phyloP scores from a whole-genome alignment of 1,140 invertebrate genomes.

The Cotesia glomerata region DNA sequence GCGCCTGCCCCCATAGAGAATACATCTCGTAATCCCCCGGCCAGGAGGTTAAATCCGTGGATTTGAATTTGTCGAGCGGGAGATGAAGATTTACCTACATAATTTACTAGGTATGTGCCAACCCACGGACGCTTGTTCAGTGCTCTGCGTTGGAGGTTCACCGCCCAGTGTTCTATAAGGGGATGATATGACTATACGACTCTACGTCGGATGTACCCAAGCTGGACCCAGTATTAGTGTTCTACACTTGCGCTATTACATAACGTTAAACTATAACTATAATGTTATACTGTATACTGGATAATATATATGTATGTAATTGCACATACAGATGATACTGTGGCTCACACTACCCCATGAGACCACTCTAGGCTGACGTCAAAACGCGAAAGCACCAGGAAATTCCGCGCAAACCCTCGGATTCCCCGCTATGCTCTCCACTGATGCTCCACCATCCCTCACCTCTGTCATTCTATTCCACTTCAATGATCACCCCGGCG shows the following conservation, averaged over 20 bases:
- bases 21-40: conserved; percentile 37
- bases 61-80: conserved; percentile 46
- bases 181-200: neutral
- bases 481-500: neutral
- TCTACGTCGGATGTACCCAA: neutral
- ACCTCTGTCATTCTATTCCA: conserved; percentile 1
- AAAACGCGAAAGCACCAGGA: conserved; percentile 25
- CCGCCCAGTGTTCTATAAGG: neutral
- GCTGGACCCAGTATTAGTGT: too few species aligned
- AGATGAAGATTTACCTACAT: conserved; percentile 41
- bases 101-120: conserved; percentile 31
- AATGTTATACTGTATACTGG: too few species aligned
- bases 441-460: neutral
- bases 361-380: conserved; percentile 18
- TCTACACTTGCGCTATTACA: too few species aligned
- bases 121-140: neutral
- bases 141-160: neutral
- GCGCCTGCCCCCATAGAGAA: conserved; percentile 17
- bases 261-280: too few species aligned
- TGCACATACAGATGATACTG: neutral
- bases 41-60: conserved; percentile 38
- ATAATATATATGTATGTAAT: neutral
- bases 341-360: neutral
- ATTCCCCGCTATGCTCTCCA: neutral
- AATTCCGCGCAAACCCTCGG: conserved; percentile 13